These are phyloP conservation scores for Eolophus roseicapilla DNA, from an alignment of 2,113 vertebrate genomes.

Conservation along the genomic window DNA sequence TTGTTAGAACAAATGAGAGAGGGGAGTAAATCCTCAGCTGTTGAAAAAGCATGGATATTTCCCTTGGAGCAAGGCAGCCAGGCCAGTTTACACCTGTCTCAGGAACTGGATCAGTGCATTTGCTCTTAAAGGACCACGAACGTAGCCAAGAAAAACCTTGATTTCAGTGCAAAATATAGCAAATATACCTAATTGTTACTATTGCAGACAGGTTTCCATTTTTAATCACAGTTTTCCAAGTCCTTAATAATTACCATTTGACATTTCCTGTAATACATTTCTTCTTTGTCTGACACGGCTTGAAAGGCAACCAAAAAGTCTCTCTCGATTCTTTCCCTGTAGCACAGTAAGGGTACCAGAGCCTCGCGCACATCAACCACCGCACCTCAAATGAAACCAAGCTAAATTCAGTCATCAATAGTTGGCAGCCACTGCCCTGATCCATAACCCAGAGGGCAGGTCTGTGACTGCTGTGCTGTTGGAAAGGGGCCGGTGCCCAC, in stretches of 20 bases:
- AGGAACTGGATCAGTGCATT: background rate
- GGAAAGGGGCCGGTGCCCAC: background rate
- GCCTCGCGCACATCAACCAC: background rate
- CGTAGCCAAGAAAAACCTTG: background rate
- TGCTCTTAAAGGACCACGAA: background rate
- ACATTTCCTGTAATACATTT: background rate
- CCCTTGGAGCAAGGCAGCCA: background rate
- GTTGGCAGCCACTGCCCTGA: slow-evolving; percentile 6
- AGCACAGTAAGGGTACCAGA: background rate
- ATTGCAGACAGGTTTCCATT: background rate
- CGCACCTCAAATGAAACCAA: background rate
- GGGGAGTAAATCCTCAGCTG: background rate
- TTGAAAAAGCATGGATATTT: background rate
- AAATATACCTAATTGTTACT: background rate
- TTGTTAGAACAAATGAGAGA: background rate
- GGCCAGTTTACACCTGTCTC: background rate
- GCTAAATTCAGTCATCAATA: background rate
- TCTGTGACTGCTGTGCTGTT: background rate
- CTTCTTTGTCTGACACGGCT: background rate
- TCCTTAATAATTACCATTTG: slow-evolving; percentile 32
- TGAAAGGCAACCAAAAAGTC: slow-evolving; percentile 25
- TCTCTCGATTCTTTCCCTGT: background rate
- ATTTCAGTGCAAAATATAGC: background rate
- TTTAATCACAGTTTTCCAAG: slow-evolving; percentile 42
- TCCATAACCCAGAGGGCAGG: background rate